These are phyloP conservation scores for Pteronura brasiliensis DNA, from an alignment of 2,113 vertebrate species.

Conservation along the genomic window DNA sequence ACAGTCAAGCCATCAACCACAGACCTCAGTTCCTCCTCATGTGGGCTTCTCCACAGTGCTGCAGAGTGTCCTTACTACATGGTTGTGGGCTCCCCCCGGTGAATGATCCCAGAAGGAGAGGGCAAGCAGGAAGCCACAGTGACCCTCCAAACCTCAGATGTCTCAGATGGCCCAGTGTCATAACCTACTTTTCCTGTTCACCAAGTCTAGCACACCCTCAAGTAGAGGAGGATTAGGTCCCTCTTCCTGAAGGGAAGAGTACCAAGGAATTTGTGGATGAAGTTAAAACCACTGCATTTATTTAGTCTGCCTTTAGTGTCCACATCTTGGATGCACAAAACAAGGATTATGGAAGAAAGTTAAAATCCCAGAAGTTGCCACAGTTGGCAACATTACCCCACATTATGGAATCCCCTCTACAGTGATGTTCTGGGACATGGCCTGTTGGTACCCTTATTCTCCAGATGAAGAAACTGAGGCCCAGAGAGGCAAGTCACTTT, in stretches of 20 bases:
- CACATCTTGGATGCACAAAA: not conserved
- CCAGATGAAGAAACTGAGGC: not conserved
- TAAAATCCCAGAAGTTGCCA: not conserved
- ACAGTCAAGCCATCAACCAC: no score
- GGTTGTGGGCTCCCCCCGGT: accelerated
- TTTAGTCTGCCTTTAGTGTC: not conserved
- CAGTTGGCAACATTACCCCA: no score
- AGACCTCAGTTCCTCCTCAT: not conserved
- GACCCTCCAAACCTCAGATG: not conserved
- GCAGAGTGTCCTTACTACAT: no score
- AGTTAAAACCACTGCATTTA: not conserved
- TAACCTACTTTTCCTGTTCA: not conserved
- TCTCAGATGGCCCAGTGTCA: not conserved
- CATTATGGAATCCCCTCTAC: not conserved
- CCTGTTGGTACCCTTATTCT: not conserved
- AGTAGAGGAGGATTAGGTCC: not conserved
- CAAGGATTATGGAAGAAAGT: not conserved
- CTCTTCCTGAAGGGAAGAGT: not conserved
- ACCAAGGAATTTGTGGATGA: not conserved
- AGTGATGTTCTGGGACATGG: not conserved
- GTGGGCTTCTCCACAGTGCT: accelerated
- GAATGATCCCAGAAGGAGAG: not conserved
- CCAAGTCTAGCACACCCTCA: not conserved
- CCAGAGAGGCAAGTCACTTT: not conserved
- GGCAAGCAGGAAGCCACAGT: not conserved